Evolutionary conservation across 92 coral and sea anemone genomes (phyloP).

Genomic region (Parazoanthus swiftii): DNA sequence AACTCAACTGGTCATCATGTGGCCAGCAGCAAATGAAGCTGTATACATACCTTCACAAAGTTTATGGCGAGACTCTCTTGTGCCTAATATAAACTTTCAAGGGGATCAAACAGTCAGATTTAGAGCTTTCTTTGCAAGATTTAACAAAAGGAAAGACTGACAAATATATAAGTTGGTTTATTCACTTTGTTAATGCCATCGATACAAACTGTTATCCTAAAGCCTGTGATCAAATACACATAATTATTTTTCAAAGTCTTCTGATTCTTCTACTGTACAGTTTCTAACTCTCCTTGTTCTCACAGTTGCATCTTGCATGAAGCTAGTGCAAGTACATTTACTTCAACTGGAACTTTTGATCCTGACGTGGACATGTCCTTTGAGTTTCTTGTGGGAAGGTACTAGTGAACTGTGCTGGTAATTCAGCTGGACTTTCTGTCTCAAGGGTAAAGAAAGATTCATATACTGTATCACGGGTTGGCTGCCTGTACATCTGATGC

Average conservation of each 20-base stretch:
- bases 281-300: conserved; percentile 6
- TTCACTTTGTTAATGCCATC: too few species aligned
- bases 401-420: background rate
- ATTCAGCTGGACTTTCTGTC: background rate
- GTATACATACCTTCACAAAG: too few species aligned
- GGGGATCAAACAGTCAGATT: background rate
- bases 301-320: background rate
- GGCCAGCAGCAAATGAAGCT: too few species aligned
- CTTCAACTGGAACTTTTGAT: conserved; percentile 18
- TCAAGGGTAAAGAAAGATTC: background rate
- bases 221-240: background rate
- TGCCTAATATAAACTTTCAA: too few species aligned
- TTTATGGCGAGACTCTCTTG: too few species aligned
- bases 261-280: background rate
- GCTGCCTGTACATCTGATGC: background rate
- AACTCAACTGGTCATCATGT: too few species aligned
- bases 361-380: conserved; percentile 14
- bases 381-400: conserved; percentile 19
- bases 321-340: background rate
- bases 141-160: too few species aligned
- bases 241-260: background rate
- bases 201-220: background rate
- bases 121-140: too few species aligned
- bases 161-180: too few species aligned
- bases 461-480: background rate